Percentiles rank a stretch among this genome's conserved stretches.
phyloP scores from a whole-genome alignment of 2,113 vertebrate species.

The Alligator sinensis region DNA sequence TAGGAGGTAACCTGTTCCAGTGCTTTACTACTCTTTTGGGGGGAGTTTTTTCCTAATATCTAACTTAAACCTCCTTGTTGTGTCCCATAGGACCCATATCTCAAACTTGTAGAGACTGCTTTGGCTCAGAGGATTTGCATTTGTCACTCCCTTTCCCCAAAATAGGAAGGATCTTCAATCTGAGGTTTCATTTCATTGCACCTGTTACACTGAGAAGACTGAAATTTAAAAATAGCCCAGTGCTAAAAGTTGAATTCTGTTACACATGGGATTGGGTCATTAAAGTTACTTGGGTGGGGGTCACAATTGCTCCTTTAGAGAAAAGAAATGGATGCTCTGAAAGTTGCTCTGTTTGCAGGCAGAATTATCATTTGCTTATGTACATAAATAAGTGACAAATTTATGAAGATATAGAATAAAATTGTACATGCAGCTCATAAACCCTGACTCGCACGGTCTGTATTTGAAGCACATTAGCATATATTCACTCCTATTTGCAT shows the following conservation, averaged over 20 bases:
- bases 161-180: background rate
- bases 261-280: background rate
- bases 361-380: background rate
- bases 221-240: background rate
- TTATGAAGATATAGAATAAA: background rate
- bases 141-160: background rate
- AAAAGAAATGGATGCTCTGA: fast-evolving
- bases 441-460: background rate
- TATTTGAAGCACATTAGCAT: background rate
- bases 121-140: background rate
- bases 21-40: no score
- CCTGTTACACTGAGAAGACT: background rate
- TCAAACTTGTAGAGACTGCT: background rate
- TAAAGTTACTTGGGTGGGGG: background rate
- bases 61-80: no score
- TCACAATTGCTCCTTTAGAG: background rate
- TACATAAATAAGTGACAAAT: background rate
- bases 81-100: background rate
- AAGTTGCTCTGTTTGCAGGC: background rate
- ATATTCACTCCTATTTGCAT: background rate
- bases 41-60: no score
- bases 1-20: no score
- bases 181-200: background rate
- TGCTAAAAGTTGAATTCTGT: background rate
- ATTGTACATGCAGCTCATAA: background rate